These are phyloP conservation scores for Todiramphus saurophagus DNA, from an alignment of 2,113 vertebrate species.

Conservation along the genomic window DNA sequence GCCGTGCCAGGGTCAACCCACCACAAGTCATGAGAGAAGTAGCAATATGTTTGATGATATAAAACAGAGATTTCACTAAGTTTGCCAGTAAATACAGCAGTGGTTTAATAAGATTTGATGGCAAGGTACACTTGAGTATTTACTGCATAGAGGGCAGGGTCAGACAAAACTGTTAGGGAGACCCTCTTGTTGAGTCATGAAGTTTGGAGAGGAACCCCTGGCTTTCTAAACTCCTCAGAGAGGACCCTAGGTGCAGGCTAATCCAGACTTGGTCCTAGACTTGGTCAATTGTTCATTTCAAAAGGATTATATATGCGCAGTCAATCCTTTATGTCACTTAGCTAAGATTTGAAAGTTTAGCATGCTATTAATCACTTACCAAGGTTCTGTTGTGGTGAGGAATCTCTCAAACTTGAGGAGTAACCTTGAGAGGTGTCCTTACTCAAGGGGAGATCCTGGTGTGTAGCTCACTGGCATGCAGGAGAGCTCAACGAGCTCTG, in stretches of 20 bases:
- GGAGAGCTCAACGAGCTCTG: neutral
- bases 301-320: neutral
- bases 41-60: neutral
- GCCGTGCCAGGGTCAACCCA: too few species aligned
- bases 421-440: neutral
- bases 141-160: neutral
- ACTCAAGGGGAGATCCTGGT: neutral
- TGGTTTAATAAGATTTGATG: neutral
- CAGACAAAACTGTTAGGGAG: neutral
- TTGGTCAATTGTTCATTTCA: neutral
- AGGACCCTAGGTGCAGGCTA: neutral
- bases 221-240: neutral
- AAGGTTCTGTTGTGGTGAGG: fast-evolving
- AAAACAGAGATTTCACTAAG: neutral
- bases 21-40: neutral
- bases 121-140: neutral
- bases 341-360: neutral
- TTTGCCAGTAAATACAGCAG: neutral
- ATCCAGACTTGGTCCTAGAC: neutral
- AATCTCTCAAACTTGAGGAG: neutral
- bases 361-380: neutral
- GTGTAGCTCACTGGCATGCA: neutral
- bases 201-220: neutral
- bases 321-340: neutral
- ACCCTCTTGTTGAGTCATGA: neutral